Evolutionary conservation across 2,888 invertebrate species (phyloP).

Genomic region (Coecobrya sp.): DNA sequence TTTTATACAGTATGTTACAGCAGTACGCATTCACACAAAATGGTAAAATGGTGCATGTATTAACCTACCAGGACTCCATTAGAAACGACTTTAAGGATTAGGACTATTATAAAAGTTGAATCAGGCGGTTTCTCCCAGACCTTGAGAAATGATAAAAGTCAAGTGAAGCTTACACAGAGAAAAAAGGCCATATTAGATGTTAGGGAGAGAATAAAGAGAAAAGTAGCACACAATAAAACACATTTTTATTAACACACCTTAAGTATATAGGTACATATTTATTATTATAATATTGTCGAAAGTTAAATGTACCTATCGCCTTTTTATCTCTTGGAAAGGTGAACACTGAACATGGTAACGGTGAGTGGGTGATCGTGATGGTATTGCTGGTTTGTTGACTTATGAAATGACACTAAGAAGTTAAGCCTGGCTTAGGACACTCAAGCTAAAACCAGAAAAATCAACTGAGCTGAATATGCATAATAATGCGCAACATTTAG

Average conservation of each 20-base stretch:
- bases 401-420: neutral
- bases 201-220: neutral
- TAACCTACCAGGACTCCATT: no score
- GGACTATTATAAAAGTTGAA: neutral
- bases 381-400: neutral
- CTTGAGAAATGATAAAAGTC: constrained; percentile 28
- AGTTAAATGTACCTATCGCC: no score
- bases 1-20: no score
- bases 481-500: neutral
- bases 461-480: neutral
- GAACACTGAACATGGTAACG: neutral
- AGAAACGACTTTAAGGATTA: no score
- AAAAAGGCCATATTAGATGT: neutral
- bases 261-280: no score
- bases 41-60: no score
- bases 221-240: neutral
- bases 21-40: no score
- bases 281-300: no score
- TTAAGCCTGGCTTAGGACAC: neutral
- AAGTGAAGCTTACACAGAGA: neutral
- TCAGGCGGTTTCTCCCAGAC: neutral
- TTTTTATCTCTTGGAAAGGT: no score
- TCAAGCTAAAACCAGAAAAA: neutral
- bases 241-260: no score
- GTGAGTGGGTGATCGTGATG: neutral